phyloP scores from a whole-genome alignment of 2,888 invertebrate species.

The Cremastobaeus sp. region DNA sequence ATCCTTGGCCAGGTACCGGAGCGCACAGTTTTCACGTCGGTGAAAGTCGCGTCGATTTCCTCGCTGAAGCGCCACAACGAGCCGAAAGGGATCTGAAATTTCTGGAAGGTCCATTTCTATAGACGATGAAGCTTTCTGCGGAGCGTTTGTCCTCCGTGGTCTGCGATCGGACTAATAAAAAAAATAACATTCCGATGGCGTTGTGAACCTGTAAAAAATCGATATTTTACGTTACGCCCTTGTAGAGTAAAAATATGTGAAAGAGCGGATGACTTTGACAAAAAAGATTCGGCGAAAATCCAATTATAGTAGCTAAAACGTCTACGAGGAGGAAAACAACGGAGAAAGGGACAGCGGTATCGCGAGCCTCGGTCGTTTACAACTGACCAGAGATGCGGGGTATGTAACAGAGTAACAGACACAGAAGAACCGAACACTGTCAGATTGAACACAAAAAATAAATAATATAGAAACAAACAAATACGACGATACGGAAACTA shows the following conservation, averaged over 20 bases:
- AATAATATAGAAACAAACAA: too few species aligned
- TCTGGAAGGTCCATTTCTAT: constrained; percentile 20
- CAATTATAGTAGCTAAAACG: constrained; percentile 77
- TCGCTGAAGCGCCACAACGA: too few species aligned
- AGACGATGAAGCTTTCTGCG: too few species aligned
- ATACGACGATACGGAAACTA: too few species aligned
- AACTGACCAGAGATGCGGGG: too few species aligned
- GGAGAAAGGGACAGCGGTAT: constrained; percentile 64
- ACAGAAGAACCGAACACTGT: too few species aligned
- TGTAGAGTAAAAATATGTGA: constrained; percentile 52
- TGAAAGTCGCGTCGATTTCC: background rate
- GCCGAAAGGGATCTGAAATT: constrained; percentile 18
- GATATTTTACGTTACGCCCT: constrained; percentile 51
- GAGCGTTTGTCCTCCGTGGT: constrained; percentile 54
- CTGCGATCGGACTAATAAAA: constrained; percentile 55
- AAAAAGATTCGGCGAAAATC: constrained; percentile 77
- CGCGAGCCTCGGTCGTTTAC: too few species aligned
- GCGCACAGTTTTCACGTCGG: constrained; percentile 20
- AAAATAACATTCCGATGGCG: constrained; percentile 43
- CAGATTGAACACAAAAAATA: too few species aligned
- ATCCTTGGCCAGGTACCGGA: constrained; percentile 28
- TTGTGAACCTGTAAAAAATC: constrained; percentile 34
- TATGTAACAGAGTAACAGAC: too few species aligned
- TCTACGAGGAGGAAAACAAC: constrained; percentile 55
- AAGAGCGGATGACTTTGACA: constrained; percentile 56